Base-by-base conservation (phyloP, 2,797 vertebrate species). In the Peromyscus aztecus region DNA sequence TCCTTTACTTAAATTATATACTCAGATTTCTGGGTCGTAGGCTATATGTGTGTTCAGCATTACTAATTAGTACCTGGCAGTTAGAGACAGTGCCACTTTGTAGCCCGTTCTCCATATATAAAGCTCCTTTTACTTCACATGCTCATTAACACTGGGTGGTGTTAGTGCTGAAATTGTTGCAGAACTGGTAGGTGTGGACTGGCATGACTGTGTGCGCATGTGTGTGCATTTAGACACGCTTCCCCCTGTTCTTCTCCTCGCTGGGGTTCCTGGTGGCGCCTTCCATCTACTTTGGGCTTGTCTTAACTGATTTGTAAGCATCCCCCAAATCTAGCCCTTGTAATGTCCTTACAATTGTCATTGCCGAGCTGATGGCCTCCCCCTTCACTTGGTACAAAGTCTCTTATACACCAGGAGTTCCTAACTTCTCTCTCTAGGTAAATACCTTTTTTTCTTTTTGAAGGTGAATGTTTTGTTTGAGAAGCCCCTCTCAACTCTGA, bases 281-380 rank as follows among this genome's bases (percentile, higher is more conserved):
- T 88, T 95, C 92, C 61, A 69, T 90, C 85, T 92, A 10, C 93
- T 96, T 85, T 43, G 37, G 52, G 76, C 27, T 80, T 92, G 14
- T 92, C 95, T 94, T 78, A 49, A 31, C 57, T 91, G 69, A 78
- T 43, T 73, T 95, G 91, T 69, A 89, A 91, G 57, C 87, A 65
- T 83, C 91, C 67, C 85, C 40, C 75, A 94, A 95, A 49, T n/a
- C 24, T 85, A 89, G 94, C 78, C 67, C 89, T 82, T 86, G 67
- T 89, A 65, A 55, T 77, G 55, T 77, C 85, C 46, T 85, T 67
- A 34, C 40, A 73, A 4, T 37, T 61, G 75, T 89, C 83, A 69
- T 91, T 63, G 49, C 61, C 40, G 73, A 76, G 59, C 43, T 77
- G 76, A 65, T 57, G n/a, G 76, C 73, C 63, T 82, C 46, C 59